Conservation (phyloP, 2,888 invertebrate species). For the Synanthedon myopaeformis region DNA sequence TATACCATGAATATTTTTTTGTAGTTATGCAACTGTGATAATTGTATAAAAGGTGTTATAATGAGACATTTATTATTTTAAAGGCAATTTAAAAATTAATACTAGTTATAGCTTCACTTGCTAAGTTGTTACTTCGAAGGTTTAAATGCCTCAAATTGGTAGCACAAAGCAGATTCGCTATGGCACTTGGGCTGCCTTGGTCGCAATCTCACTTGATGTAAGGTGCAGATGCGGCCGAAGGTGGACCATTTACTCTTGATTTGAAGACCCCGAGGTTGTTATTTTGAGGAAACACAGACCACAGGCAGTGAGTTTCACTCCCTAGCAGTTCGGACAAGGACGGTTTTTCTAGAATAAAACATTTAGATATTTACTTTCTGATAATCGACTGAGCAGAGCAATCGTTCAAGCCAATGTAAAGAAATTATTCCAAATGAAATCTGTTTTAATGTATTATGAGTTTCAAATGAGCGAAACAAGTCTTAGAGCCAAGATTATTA, state of each 20-base stretch:
- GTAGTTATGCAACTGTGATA: too few relatives aligned
- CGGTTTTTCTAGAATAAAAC: too few relatives aligned
- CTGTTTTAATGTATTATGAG: slow-evolving; percentile 30
- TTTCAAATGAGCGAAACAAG: slow-evolving; percentile 23
- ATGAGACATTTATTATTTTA: too few relatives aligned
- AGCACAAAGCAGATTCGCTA: slow-evolving; percentile 22
- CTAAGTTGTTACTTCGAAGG: slow-evolving; percentile 33
- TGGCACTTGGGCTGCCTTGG: slow-evolving; percentile 8
- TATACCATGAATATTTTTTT: too few relatives aligned
- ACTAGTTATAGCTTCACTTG: slow-evolving; percentile 20
- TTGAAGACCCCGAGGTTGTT: too few relatives aligned
- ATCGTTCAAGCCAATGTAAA: slow-evolving; percentile 19
- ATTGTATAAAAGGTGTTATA: too few relatives aligned
- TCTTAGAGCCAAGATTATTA: slow-evolving; percentile 32
- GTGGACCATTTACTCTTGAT: too few relatives aligned
- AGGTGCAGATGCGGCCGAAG: too few relatives aligned
- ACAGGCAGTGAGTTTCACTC: too few relatives aligned
- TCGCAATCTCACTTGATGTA: too few relatives aligned
- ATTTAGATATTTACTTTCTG: slow-evolving; percentile 25
- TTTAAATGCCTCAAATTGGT: slow-evolving; percentile 25
- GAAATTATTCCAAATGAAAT: slow-evolving; percentile 45
- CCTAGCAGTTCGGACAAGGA: too few relatives aligned
- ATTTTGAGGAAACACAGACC: too few relatives aligned
- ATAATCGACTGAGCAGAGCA: slow-evolving; percentile 21
- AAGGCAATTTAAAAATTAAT: slow-evolving; percentile 9